Conservation (phyloP, 1,140 invertebrate genomes). For the Odontomachus brunneus region DNA sequence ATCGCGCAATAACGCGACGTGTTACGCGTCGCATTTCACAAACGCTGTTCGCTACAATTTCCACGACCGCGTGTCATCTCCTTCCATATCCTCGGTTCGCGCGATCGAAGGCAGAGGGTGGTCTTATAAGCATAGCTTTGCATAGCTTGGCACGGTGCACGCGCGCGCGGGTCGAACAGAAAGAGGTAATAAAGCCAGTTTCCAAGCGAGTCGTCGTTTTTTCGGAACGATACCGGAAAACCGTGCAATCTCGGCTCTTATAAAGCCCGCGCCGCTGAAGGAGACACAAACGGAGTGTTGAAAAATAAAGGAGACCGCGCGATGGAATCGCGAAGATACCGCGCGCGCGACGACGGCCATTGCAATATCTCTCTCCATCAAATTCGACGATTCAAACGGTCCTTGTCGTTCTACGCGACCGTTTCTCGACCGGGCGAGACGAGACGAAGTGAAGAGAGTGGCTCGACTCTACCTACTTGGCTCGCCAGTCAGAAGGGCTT, state of each 20-base stretch:
- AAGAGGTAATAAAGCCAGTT: conserved; percentile 71
- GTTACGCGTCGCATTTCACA: neutral
- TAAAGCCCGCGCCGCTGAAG: conserved; percentile 60
- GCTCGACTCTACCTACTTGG: neutral
- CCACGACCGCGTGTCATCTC: conserved; percentile 2
- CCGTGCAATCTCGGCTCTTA: conserved; percentile 65
- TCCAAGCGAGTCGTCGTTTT: conserved; percentile 19
- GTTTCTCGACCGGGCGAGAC: neutral
- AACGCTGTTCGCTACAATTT: conserved; percentile 19
- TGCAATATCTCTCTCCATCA: conserved; percentile 72
- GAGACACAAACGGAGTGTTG: conserved; percentile 50
- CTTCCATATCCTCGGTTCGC: neutral
- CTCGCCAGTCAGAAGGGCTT: conserved; percentile 19
- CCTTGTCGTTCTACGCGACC: conserved; percentile 14
- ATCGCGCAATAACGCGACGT: conserved; percentile 7
- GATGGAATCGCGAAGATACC: conserved; percentile 58
- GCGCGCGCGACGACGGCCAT: conserved; percentile 1
- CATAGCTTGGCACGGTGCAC: conserved; percentile 22
- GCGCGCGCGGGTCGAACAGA: conserved; percentile 56
- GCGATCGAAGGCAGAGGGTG: conserved; percentile 23
- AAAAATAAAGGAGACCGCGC: conserved; percentile 63
- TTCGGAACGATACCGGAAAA: conserved; percentile 63
- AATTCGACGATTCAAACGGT: conserved; percentile 64
- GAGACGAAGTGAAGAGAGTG: no score
- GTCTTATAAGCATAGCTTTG: conserved; percentile 50